phyloP scores from a whole-genome alignment of 1,140 invertebrate species.

The Philaenus spumarius region DNA sequence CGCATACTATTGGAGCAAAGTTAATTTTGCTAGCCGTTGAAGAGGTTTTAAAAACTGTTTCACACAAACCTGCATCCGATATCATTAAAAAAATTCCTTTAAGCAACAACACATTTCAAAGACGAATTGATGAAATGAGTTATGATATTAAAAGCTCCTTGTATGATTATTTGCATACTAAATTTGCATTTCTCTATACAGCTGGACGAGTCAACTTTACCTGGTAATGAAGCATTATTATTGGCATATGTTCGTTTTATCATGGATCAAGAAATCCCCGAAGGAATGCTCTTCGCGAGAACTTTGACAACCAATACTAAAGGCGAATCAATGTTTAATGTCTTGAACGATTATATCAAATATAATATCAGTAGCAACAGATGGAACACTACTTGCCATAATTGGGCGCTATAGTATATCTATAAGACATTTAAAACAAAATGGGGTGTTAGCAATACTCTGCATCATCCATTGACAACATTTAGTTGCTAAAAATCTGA shows the following conservation, averaged over 20 bases:
- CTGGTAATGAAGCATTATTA: conserved; percentile 39
- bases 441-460: no score
- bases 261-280: conserved; percentile 34
- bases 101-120: conserved; percentile 38
- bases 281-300: conserved; percentile 37
- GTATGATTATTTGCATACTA: conserved; percentile 27
- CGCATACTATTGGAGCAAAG: conserved; percentile 37
- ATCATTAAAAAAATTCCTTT: conserved; percentile 37
- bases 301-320: conserved; percentile 38
- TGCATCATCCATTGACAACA: no score
- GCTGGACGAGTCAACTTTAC: conserved; percentile 40
- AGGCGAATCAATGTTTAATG: conserved; percentile 28
- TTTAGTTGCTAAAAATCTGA: no score
- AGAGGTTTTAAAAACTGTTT: conserved; percentile 34
- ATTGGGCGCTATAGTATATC: no score
- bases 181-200: conserved; percentile 36
- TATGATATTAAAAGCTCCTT: conserved; percentile 34
- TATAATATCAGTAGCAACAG: no score
- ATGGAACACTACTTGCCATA: no score
- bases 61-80: conserved; percentile 35
- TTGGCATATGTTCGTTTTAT: conserved; percentile 38
- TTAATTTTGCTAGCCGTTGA: conserved; percentile 37
- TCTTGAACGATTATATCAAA: no score
- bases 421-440: no score
- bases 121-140: conserved; percentile 39